Conservation (phyloP, 2,797 vertebrate genomes). For the Poeciliopsis infans region DNA sequence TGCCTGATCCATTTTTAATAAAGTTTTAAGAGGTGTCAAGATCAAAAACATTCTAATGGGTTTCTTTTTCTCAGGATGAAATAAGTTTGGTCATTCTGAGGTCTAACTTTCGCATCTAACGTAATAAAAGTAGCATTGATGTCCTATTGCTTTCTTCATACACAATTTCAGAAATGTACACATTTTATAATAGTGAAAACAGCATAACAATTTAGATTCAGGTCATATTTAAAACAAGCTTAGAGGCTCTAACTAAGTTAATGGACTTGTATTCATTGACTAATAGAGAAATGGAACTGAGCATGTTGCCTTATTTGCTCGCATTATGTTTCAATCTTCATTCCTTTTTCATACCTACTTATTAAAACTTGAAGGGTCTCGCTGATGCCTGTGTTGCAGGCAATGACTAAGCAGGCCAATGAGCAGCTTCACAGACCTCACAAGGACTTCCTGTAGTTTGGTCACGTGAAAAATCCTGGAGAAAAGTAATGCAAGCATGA, state of each 20-base stretch:
- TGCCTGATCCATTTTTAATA: slow-evolving; percentile 5
- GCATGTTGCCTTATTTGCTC: neutral
- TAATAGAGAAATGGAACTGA: neutral
- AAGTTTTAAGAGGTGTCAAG: neutral
- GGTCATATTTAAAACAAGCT: neutral
- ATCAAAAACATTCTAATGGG: neutral
- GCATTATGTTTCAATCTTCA: neutral
- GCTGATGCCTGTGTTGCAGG: neutral
- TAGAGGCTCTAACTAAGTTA: neutral
- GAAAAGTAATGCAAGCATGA: neutral
- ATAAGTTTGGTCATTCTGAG: neutral
- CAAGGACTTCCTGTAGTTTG: neutral
- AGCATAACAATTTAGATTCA: neutral
- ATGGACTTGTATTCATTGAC: neutral
- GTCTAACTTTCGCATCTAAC: neutral
- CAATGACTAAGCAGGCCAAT: neutral
- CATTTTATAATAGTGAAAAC: neutral
- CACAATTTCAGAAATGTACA: neutral
- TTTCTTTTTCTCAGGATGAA: neutral
- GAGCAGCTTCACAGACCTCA: neutral
- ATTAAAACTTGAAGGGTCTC: neutral
- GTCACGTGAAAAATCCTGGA: neutral
- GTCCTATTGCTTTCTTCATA: neutral
- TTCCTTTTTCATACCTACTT: neutral
- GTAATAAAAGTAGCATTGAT: neutral